These are phyloP conservation scores for Gadus chalcogrammus DNA, from an alignment of 2,113 vertebrate genomes.

Conservation along the genomic window DNA sequence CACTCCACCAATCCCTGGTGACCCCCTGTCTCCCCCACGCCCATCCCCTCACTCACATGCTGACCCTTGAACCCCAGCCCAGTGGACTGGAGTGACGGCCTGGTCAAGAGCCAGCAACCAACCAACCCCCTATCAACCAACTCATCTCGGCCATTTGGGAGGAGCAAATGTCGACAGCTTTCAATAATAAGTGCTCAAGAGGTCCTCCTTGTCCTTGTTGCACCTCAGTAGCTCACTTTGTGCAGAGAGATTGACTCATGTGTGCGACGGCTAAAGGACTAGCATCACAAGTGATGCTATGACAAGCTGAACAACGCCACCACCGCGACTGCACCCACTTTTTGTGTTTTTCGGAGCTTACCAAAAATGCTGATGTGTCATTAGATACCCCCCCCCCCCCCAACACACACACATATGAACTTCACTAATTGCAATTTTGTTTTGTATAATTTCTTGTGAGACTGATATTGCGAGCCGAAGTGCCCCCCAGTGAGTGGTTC, in stretches of 20 bases:
- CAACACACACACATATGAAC: background rate
- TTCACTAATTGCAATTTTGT: background rate
- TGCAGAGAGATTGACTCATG: too few species aligned
- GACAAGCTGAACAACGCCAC: too few species aligned
- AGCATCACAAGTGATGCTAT: background rate
- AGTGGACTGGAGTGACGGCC: too few species aligned
- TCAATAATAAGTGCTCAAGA: too few species aligned
- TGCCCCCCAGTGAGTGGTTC: background rate
- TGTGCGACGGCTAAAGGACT: background rate
- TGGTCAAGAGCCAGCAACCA: background rate
- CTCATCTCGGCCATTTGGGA: too few species aligned
- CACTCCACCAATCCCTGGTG: conserved; percentile 49
- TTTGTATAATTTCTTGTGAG: background rate
- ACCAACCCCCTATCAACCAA: background rate
- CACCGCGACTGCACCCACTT: background rate
- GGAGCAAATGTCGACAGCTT: background rate
- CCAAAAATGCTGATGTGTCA: conserved; percentile 8
- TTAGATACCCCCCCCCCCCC: background rate
- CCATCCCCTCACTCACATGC: conserved; percentile 17
- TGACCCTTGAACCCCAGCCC: too few species aligned
- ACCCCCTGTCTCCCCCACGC: conserved; percentile 27
- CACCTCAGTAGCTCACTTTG: too few species aligned
- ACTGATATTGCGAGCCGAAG: background rate
- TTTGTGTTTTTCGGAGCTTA: background rate
- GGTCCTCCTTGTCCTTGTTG: too few species aligned